Evolutionary conservation across 2,797 vertebrate species (phyloP), one percentile per base, ranked within the genome.

Genomic region (Peromyscus attwateri): DNA sequence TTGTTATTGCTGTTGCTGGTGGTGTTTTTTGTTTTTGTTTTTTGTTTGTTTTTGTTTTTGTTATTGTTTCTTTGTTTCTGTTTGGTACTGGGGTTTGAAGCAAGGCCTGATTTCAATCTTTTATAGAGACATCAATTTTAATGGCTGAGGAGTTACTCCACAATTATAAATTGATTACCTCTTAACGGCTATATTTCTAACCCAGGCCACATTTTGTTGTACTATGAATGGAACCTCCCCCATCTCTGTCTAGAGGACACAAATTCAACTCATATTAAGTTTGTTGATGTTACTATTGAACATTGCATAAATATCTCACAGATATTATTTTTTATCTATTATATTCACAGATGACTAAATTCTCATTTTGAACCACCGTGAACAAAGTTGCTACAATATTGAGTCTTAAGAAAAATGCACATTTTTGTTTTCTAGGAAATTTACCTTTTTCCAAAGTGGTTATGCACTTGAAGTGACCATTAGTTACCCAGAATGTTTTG

Each of bases 301-400:
- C 4, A 77, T 11, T 83, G 21, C 71, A 37, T 87, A 37, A 77
- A n/a, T 75, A 79, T 55, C 84, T 46, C 66, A 92, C 40, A 76
- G 40, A 62, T 75, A 62, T 62, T 89, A 43, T 27, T 96, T 62
- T 93, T 85, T 64, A 76, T 91, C 43, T 34, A 27, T 91, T 89
- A 27, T 57, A 0, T 29, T 93, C 55, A 55, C n/a, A 34, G n/a
- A 29, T 13, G 95, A 55, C 19, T 46, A 34, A 92, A 71, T 94
- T 77, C 12, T 7, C 49, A 5, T 64, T 82, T 95, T 83, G 79
- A 91, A 14, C 17, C 89, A 87, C 25, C 77, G 29, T 55, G 31
- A 92, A 85, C 14, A 85, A 79, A 84, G 62, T n/a, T 89, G 13
- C 40, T 52, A 34, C 13, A 31, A 27, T 64, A 19, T 43, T 57